Conservation (phyloP, 2,113 vertebrate species). For the Tyrannus savana region DNA sequence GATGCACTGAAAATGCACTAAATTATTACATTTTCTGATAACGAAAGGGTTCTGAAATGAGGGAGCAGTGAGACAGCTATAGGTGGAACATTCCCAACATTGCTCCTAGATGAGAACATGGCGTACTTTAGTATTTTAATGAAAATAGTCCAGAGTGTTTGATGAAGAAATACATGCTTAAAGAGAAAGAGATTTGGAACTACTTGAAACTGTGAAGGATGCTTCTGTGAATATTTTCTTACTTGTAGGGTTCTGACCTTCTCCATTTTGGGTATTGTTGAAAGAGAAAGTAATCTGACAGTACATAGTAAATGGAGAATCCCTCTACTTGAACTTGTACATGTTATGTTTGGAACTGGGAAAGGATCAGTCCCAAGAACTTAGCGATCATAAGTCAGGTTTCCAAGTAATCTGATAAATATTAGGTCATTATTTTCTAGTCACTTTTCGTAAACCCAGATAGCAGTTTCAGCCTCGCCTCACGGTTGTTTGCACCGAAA, state of each 20-base stretch:
- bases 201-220: background rate
- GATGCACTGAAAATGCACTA: background rate
- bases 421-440: background rate
- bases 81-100: background rate
- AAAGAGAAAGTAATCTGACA: background rate
- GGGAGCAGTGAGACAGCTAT: background rate
- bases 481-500: background rate
- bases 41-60: slow-evolving; percentile 30
- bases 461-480: background rate
- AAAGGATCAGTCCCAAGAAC: background rate
- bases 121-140: background rate
- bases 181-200: background rate
- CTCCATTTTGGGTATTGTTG: background rate
- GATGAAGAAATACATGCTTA: background rate
- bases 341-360: background rate
- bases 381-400: background rate
- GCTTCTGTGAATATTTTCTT: background rate
- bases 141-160: slow-evolving; percentile 12
- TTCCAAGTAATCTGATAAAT: background rate
- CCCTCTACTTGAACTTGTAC: background rate
- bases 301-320: background rate
- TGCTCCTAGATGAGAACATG: background rate
- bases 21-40: slow-evolving; percentile 59
- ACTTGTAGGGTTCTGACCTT: background rate
- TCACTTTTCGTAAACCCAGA: background rate